A percentile compares a stretch with the other conserved stretches of the same genome.
These are phyloP conservation scores for Leucophenga maculata DNA, from an alignment of 2,888 invertebrate genomes.

Conservation along the genomic window DNA sequence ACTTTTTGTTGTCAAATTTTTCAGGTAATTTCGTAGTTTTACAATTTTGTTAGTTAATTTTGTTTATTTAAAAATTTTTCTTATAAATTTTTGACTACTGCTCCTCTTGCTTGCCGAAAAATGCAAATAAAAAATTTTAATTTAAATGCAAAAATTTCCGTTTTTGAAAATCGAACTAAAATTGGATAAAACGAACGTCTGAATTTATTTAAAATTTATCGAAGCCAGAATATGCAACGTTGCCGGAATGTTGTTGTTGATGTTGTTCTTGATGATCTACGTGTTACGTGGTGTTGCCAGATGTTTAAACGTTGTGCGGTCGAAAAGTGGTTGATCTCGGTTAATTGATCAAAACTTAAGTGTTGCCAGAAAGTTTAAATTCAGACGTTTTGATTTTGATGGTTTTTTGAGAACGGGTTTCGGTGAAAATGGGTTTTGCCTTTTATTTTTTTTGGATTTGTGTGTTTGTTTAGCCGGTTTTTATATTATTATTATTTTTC, in stretches of 20 bases:
- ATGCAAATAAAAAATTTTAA: constrained; percentile 32
- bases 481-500: constrained; percentile 20
- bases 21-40: constrained; percentile 72
- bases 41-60: constrained; percentile 45
- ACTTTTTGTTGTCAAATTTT: constrained; percentile 43
- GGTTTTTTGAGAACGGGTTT: constrained; percentile 34
- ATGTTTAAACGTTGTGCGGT: constrained; percentile 40
- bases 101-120: constrained; percentile 14
- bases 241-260: constrained; percentile 42
- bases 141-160: constrained; percentile 41
- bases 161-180: constrained; percentile 28
- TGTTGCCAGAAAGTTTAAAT: constrained; percentile 47
- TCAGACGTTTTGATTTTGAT: constrained; percentile 66
- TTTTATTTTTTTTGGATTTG: constrained; percentile 35
- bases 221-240: constrained; percentile 42
- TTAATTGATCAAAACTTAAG: constrained; percentile 17
- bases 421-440: neutral
- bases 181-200: constrained; percentile 61
- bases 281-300: constrained; percentile 59
- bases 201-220: constrained; percentile 57
- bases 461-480: neutral
- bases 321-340: constrained; percentile 41
- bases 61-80: constrained; percentile 17
- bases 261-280: constrained; percentile 40
- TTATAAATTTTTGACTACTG: constrained; percentile 12